phyloP scores from a whole-genome alignment of 1,140 invertebrate genomes.

The Plectrocnemia conspersa region DNA sequence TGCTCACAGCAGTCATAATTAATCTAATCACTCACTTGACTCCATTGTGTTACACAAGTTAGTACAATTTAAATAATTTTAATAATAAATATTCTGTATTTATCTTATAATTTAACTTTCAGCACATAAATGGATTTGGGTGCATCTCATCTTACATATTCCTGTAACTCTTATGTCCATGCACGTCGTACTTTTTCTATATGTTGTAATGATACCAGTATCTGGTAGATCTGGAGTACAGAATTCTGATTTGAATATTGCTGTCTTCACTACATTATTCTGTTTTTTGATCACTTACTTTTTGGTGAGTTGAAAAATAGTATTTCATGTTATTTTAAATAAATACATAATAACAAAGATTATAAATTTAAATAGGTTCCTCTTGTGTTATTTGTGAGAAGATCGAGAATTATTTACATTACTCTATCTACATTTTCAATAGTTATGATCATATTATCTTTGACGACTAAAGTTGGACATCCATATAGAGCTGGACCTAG shows the following conservation, averaged over 20 bases:
- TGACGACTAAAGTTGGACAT: constrained; percentile 19
- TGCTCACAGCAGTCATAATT: constrained; percentile 14
- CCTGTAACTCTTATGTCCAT: constrained; percentile 13
- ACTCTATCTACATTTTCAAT: constrained; percentile 20
- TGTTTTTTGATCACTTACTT: constrained; percentile 13
- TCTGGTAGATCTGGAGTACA: constrained; percentile 29
- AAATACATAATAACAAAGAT: background rate
- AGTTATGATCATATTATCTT: constrained; percentile 24
- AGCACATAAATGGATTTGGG: constrained; percentile 29
- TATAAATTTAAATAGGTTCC: constrained; percentile 22
- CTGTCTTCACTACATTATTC: constrained; percentile 13
- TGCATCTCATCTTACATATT: constrained; percentile 19
- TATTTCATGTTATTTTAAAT: background rate
- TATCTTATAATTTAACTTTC: constrained; percentile 12
- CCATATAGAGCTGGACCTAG: constrained; percentile 24
- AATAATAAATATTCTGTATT: background rate
- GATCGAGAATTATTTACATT: constrained; percentile 4
- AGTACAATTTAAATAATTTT: background rate
- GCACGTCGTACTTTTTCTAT: constrained; percentile 20
- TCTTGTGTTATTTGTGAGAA: constrained; percentile 22
- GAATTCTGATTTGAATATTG: constrained; percentile 30
- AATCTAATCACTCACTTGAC: constrained; percentile 27
- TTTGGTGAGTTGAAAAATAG: constrained; percentile 8
- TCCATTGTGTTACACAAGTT: constrained; percentile 24
- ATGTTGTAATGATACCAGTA: constrained; percentile 25